Percentiles rank a stretch among this genome's conserved stretches.
phyloP scores from a whole-genome alignment of 2,888 invertebrate genomes.

The Scaptomyza caliginosa region DNA sequence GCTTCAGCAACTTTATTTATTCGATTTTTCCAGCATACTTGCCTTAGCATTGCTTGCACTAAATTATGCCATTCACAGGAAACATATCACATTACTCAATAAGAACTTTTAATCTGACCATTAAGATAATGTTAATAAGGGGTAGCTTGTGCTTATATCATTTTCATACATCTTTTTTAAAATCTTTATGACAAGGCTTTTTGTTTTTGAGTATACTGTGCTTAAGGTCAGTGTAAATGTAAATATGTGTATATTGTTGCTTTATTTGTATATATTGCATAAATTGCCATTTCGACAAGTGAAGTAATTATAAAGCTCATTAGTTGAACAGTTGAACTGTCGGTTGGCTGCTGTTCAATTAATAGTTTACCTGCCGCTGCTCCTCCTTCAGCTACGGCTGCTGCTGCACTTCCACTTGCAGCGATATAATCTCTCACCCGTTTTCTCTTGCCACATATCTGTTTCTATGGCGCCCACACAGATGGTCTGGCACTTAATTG shows the following conservation, averaged over 20 bases:
- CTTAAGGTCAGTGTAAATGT: no score
- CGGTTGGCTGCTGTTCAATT: conserved; percentile 4
- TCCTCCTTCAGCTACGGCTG: not conserved
- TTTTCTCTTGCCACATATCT: not conserved
- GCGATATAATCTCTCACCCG: not conserved
- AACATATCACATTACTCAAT: not conserved
- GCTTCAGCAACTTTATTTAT: no score
- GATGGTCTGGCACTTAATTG: conserved; percentile 49
- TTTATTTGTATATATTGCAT: not conserved
- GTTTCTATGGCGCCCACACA: not conserved
- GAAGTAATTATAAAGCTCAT: conserved; percentile 33
- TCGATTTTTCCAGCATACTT: not conserved
- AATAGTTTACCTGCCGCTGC: not conserved
- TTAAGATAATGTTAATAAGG: no score
- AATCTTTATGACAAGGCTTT: no score
- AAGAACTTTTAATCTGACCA: not conserved
- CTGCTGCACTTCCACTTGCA: not conserved
- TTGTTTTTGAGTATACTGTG: no score
- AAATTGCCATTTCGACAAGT: conserved; percentile 3
- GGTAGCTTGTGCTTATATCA: no score
- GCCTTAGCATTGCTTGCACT: not conserved
- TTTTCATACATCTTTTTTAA: no score
- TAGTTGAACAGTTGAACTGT: conserved; percentile 8
- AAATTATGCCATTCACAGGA: not conserved
- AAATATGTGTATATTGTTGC: no score